Evolutionary conservation across 2,797 vertebrate species (phyloP), one percentile per base, ranked within the genome.

Genomic region (Staurois parvus): DNA sequence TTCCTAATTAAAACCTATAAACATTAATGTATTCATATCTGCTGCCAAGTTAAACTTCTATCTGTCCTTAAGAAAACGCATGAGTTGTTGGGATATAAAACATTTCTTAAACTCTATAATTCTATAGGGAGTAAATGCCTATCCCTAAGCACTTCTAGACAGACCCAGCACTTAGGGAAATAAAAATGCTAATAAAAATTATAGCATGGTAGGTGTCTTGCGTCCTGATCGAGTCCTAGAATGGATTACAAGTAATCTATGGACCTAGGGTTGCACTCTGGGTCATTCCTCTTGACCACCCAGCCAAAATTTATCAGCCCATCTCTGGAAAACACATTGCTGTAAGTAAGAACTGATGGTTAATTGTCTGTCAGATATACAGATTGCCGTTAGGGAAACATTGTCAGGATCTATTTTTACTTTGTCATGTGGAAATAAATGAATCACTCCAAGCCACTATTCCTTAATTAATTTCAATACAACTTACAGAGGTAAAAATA

Each of bases 361-460:
- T 24, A 66, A 66, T 66, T 26, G n/a, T 26, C 64, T 66, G 26
- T 66, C 64, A 29, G n/a, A 66, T 66, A 12, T 66, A 66, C 64
- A 66, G 64, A 66, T 15, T 66, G 64, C 64, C 28, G 11, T 28
- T 66, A 66, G 64, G 10, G 64, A 66, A 66, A 66, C 26, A 29
- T 26, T 66, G n/a, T 66, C 28, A 66, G 28, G 28, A 66, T 66
- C 64, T 66, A 66, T 66, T 66, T 66, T 66, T 66, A 66, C 26
- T 66, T 11, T 59, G 52, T 6, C 52, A 59, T 66, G 28, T 66
- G 28, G 28, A 66, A 66, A 29, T 2, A 66, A 66, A 66, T 26
- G 64, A 66, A 28, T 66, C n/a, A 66, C 13, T 66, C 13, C 64
- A 66, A 66, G 64, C 64, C 64, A 66, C 64, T 29, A 12, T 29